Percentiles rank a stretch among this genome's conserved stretches.
These are phyloP conservation scores for Lateolabrax maculatus DNA, from an alignment of 2,797 vertebrate genomes.

Conservation along the genomic window DNA sequence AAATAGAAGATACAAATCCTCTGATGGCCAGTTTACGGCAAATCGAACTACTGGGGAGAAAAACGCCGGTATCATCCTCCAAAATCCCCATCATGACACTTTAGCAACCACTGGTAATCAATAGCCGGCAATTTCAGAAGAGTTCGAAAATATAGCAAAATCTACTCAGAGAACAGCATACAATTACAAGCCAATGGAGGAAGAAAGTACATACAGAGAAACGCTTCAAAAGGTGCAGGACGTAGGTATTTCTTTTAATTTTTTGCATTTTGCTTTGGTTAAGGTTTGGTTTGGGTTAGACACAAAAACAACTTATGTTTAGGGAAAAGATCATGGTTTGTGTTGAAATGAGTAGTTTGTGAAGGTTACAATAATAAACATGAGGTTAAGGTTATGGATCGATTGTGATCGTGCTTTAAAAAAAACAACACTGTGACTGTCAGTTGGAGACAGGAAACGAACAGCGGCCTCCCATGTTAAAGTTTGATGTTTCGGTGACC, in stretches of 20 bases:
- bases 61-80: background rate
- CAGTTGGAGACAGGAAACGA: background rate
- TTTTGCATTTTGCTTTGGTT: background rate
- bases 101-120: conserved; percentile 1
- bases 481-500: background rate
- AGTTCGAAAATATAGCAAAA: background rate
- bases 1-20: background rate
- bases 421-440: background rate
- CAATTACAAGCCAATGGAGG: background rate
- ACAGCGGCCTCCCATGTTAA: background rate
- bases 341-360: background rate
- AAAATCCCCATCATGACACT: conserved; percentile 1
- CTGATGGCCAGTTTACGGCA: background rate
- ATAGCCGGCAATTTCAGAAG: background rate
- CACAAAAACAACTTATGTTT: background rate
- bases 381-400: background rate
- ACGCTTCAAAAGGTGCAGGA: background rate
- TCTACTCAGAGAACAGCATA: background rate
- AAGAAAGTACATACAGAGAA: background rate
- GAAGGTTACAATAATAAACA: background rate
- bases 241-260: background rate
- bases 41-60: conserved; percentile 7
- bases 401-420: background rate
- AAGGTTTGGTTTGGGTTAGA: background rate
- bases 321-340: background rate